Evolutionary conservation across 2,888 invertebrate genomes (phyloP), one percentile per base, ranked within the genome.

Genomic region (Carterocephalus palaemon): DNA sequence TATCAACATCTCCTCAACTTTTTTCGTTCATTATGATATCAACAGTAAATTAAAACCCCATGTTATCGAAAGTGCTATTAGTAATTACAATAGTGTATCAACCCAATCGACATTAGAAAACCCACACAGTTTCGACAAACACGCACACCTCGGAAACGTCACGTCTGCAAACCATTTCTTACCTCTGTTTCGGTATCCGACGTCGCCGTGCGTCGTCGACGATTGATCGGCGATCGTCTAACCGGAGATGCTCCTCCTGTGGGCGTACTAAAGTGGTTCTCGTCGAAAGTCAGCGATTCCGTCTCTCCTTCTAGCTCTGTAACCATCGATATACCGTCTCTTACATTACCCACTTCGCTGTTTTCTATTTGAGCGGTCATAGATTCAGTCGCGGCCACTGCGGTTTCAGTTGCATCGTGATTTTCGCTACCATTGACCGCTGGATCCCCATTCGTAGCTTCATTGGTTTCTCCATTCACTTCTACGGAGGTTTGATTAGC

Each of bases 211-310:
- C 77, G 66, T 38, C 72, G 60, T 28, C 63, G 50, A 2, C 57
- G 53, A 17, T 62, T 46, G 9, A 59, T 49, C 4, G 54, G 40
- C 17, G 58, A 53, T 9, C 64, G 71, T 47, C 69, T 63, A 53
- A 60, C 60, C 10, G 59, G 34, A 1, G 26, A 17, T 51, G 52
- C 13, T 2, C 75, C 77, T n/a, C 70, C 80, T 7, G 70, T 72
- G 28, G 87, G 87, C 42, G 87, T 86, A 57, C 85, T 88, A 63
- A 88, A 87, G 64, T 88, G 86, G 59, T 86, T 87, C 68, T 87
- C 86, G 57, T 88, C 85, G 52, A 86, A 84, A 12, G 80, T 84
- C 57, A 84, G 52, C n/a, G 67, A 59, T 36, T 68, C 71, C 9
- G 67, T 65, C 4, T 63, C 62, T 20, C 65, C 72, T 7, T 50